A percentile compares a stretch with the other conserved stretches of the same genome.
Evolutionary conservation across 2,113 vertebrate genomes (phyloP).

Genomic region (Dromiciops gliroides): DNA sequence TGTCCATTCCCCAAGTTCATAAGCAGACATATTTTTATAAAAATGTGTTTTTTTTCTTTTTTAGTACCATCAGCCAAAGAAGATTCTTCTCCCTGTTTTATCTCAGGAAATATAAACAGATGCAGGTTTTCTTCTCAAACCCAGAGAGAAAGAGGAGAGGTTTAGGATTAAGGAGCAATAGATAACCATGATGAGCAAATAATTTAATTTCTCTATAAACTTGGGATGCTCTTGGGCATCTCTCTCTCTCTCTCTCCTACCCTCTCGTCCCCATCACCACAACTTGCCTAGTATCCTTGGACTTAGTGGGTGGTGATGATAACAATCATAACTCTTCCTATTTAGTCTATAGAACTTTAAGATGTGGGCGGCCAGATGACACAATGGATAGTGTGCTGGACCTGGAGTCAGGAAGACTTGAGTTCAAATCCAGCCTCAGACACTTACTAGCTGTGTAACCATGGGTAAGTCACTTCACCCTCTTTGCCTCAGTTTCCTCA

Average conservation of each 20-base stretch:
- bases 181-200: background rate
- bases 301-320: background rate
- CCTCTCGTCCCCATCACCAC: background rate
- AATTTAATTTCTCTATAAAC: background rate
- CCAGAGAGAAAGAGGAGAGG: background rate
- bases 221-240: background rate
- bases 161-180: background rate
- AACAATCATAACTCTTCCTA: background rate
- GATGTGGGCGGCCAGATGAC: background rate
- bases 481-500: background rate
- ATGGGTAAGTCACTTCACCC: background rate
- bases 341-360: background rate
- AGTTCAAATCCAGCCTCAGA: background rate
- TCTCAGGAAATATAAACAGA: background rate
- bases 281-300: background rate
- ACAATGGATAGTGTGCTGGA: no score
- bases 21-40: constrained; percentile 15
- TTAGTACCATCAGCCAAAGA: background rate
- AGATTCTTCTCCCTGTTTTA: background rate
- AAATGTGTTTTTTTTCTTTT: constrained; percentile 34
- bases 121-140: background rate
- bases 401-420: no score
- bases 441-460: background rate
- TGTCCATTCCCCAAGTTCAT: constrained; percentile 15
- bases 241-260: background rate